A percentile compares a stretch with the other conserved stretches of the same genome.
These are phyloP conservation scores for Protobothrops mucrosquamatus DNA, from an alignment of 2,113 vertebrate species.

Conservation along the genomic window DNA sequence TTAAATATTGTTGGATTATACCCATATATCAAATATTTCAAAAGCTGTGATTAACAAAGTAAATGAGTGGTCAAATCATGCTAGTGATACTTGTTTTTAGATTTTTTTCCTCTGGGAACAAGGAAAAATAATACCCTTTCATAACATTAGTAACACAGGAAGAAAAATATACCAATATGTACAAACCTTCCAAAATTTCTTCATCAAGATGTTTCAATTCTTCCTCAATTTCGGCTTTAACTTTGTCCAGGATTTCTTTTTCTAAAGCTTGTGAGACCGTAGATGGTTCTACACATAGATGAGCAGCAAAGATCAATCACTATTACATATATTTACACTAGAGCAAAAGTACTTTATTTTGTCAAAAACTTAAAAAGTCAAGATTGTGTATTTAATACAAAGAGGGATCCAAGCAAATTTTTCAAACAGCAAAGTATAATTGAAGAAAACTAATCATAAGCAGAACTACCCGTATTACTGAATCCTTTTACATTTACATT, in stretches of 20 bases:
- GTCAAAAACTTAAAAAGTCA: background rate
- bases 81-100: background rate
- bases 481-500: background rate
- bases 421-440: background rate
- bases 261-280: conserved; percentile 56
- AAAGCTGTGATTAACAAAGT: background rate
- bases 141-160: background rate
- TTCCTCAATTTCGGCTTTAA: conserved; percentile 84
- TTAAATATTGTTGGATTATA: background rate
- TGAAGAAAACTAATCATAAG: background rate
- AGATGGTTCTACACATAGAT: conserved; percentile 50
- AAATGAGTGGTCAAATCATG: background rate
- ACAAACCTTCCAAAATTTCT: conserved; percentile 85
- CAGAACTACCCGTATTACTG: background rate
- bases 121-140: background rate
- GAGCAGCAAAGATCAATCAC: background rate
- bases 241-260: conserved; percentile 70
- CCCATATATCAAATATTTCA: background rate
- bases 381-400: background rate
- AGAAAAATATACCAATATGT: conserved; percentile 2
- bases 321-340: background rate
- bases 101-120: background rate
- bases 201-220: conserved; percentile 83
- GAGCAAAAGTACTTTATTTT: background rate
- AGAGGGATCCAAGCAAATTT: background rate